phyloP scores from a whole-genome alignment of 2,888 invertebrate genomes.

The Notocelia uddmanniana region DNA sequence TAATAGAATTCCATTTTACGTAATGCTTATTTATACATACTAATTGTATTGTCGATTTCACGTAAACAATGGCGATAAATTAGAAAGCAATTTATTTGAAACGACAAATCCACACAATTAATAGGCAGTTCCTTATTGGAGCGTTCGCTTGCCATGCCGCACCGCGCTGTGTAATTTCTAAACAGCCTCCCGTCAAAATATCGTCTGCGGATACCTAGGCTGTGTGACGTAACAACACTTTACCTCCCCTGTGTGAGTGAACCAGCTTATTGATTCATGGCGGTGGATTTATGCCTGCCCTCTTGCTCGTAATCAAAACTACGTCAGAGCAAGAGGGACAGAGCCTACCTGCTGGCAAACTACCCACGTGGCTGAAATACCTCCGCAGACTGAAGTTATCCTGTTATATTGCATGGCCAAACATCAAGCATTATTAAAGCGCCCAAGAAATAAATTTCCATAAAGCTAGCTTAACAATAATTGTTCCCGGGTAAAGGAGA shows the following conservation, averaged over 20 bases:
- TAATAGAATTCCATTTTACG: no score
- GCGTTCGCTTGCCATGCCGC: slow-evolving; percentile 37
- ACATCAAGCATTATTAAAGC: slow-evolving; percentile 62
- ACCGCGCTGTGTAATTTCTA: slow-evolving; percentile 67
- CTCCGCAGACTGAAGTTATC: slow-evolving; percentile 64
- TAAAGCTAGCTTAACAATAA: slow-evolving; percentile 37
- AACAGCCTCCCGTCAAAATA: slow-evolving; percentile 82
- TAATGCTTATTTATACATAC: no score
- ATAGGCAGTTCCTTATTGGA: slow-evolving; percentile 35
- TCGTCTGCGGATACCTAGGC: slow-evolving; percentile 66
- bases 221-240: slow-evolving; percentile 71
- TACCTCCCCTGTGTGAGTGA: slow-evolving; percentile 70
- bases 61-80: slow-evolving; percentile 26
- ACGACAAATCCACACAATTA: slow-evolving; percentile 39
- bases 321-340: slow-evolving; percentile 73
- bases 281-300: slow-evolving; percentile 79
- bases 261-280: slow-evolving; percentile 83
- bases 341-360: slow-evolving; percentile 68
- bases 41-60: background rate
- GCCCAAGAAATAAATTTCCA: slow-evolving; percentile 45
- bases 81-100: slow-evolving; percentile 39
- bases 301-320: slow-evolving; percentile 79
- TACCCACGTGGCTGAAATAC: slow-evolving; percentile 71
- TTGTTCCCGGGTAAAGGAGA: slow-evolving; percentile 39
- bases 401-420: slow-evolving; percentile 61